Evolutionary conservation across 2,797 vertebrate genomes (phyloP).

Genomic region (Novumbra hubbsi): DNA sequence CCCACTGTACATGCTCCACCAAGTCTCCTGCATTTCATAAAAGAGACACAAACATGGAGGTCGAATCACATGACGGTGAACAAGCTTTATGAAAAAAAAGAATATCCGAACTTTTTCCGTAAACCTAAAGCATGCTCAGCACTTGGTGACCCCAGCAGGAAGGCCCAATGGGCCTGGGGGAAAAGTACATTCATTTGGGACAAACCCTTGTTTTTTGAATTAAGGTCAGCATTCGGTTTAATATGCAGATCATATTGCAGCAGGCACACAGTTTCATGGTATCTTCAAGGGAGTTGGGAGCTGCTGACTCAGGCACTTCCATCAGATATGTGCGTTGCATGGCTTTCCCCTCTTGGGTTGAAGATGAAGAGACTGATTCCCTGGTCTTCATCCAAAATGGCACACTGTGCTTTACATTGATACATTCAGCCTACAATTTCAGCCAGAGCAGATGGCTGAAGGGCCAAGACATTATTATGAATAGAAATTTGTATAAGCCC

Average conservation of each 20-base stretch:
- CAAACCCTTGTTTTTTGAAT: conserved; percentile 42
- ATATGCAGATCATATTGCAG: conserved; percentile 69
- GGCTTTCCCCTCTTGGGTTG: conserved; percentile 3
- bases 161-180: not conserved
- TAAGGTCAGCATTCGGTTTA: conserved; percentile 63
- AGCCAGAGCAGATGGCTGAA: too few relatives aligned
- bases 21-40: not conserved
- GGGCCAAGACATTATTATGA: too few relatives aligned
- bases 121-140: conserved; percentile 28
- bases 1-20: not conserved
- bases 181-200: not conserved
- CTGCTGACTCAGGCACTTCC: conserved; percentile 67
- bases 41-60: not conserved
- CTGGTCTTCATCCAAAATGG: not conserved
- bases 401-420: not conserved
- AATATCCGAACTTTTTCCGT: conserved; percentile 4
- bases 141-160: conserved; percentile 12
- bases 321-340: conserved; percentile 44
- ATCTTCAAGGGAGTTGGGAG: conserved; percentile 60
- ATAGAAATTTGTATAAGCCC: too few relatives aligned
- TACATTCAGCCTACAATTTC: too few relatives aligned
- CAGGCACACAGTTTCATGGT: conserved; percentile 61
- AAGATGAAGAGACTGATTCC: conserved; percentile 30
- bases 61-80: conserved; percentile 39
- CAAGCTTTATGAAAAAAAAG: conserved; percentile 15